These are phyloP conservation scores for Caenorhabditis inopinata DNA, from an alignment of 1,140 invertebrate genomes.

Conservation along the genomic window DNA sequence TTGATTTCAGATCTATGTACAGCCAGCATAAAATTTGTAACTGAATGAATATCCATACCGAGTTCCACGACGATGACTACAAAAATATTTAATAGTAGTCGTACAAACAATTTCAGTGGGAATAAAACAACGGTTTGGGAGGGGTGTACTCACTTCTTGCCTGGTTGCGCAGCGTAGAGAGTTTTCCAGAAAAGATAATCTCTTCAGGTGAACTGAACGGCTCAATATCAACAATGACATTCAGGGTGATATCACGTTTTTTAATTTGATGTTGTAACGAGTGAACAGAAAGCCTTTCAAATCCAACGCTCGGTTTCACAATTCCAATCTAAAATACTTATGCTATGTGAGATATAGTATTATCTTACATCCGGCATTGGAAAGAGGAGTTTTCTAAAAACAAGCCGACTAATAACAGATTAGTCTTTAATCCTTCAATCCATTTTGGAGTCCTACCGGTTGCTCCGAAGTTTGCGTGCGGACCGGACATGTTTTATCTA, in stretches of 20 bases:
- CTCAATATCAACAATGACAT: conserved; percentile 61
- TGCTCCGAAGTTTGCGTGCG: neutral
- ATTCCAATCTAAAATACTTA: conserved; percentile 54
- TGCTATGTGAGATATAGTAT: neutral
- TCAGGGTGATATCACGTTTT: conserved; percentile 57
- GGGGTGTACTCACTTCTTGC: conserved; percentile 59
- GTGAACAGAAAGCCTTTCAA: conserved; percentile 62
- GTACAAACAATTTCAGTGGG: no score
- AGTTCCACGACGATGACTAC: conserved; percentile 60
- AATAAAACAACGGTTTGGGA: neutral
- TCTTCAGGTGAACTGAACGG: conserved; percentile 63
- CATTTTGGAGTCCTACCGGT: conserved; percentile 3
- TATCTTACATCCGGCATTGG: neutral
- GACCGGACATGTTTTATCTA: neutral
- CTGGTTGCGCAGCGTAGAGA: conserved; percentile 54
- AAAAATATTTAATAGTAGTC: conserved; percentile 12
- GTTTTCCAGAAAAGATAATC: conserved; percentile 61
- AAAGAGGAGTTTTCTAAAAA: neutral
- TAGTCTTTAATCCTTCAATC: conserved; percentile 27
- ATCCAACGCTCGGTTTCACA: conserved; percentile 55
- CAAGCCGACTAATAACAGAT: conserved; percentile 29
- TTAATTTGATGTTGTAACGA: conserved; percentile 62
- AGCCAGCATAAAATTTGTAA: conserved; percentile 60
- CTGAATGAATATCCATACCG: conserved; percentile 64
- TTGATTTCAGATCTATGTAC: conserved; percentile 58